phyloP scores from a whole-genome alignment of 1,140 invertebrate species.

The Callitettix versicolor region DNA sequence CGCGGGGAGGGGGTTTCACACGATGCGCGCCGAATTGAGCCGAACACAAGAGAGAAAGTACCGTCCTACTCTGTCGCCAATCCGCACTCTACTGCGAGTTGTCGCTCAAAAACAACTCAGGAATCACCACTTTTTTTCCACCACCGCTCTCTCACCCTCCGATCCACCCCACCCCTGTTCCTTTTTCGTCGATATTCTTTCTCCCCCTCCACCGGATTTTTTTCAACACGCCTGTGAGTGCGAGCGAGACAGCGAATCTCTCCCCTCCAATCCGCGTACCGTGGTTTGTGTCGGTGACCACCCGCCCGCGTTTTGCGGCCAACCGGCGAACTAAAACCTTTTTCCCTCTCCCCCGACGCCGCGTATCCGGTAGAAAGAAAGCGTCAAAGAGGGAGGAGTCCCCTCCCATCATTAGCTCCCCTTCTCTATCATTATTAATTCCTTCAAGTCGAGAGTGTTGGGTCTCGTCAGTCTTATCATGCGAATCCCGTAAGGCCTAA shows the following conservation, averaged over 20 bases:
- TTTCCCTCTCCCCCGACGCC: constrained; percentile 17
- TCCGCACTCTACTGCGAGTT: constrained; percentile 21
- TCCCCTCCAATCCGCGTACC: constrained; percentile 21
- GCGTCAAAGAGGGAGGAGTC: constrained; percentile 16
- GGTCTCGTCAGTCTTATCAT: no score
- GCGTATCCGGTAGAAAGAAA: constrained; percentile 20
- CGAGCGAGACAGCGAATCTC: constrained; percentile 9
- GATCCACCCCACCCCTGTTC: constrained; percentile 15
- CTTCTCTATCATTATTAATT: constrained; percentile 5
- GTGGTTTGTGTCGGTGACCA: constrained; percentile 25
- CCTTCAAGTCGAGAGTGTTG: no score
- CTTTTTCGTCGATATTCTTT: constrained; percentile 24
- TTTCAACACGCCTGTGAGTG: constrained; percentile 16
- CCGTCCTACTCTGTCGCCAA: constrained; percentile 14
- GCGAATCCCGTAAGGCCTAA: no score
- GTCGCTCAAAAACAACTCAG: constrained; percentile 19
- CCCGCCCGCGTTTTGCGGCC: constrained; percentile 29
- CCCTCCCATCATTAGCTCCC: constrained; percentile 20
- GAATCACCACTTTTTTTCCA: constrained; percentile 19
- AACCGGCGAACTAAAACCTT: constrained; percentile 27
- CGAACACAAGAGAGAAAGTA: not conserved
- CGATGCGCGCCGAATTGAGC: constrained; percentile 1
- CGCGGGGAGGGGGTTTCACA: constrained; percentile 6
- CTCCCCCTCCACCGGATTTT: constrained; percentile 18
- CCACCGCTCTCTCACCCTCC: constrained; percentile 17